phyloP scores from a whole-genome alignment of 2,113 vertebrate species.

The Scophthalmus maximus region DNA sequence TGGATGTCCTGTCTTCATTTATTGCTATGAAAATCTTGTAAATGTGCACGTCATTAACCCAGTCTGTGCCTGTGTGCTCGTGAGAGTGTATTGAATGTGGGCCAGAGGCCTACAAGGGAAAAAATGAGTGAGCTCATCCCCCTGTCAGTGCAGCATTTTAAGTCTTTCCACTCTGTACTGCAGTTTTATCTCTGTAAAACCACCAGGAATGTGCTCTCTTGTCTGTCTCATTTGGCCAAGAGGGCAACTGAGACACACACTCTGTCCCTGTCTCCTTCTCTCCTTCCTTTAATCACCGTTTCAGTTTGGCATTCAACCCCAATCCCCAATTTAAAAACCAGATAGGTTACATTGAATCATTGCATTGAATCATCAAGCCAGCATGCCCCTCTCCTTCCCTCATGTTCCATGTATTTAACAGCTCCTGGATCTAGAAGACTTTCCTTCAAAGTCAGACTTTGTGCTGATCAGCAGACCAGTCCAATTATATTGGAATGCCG shows the following conservation, averaged over 20 bases:
- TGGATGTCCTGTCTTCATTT: constrained; percentile 15
- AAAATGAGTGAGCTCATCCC: constrained; percentile 67
- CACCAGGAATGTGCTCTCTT: constrained; percentile 64
- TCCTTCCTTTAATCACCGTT: background rate
- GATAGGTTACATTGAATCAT: constrained; percentile 27
- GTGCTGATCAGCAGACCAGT: constrained; percentile 58
- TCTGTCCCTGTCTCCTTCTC: constrained; percentile 6
- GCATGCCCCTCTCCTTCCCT: constrained; percentile 7
- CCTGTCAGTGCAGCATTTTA: constrained; percentile 46
- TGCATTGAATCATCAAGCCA: constrained; percentile 33
- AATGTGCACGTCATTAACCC: constrained; percentile 34
- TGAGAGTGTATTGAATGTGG: constrained; percentile 43
- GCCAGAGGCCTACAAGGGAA: constrained; percentile 59
- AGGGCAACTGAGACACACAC: constrained; percentile 16
- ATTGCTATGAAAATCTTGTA: constrained; percentile 39
- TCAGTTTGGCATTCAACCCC: constrained; percentile 4
- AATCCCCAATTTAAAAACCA: constrained; percentile 8
- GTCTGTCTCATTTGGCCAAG: constrained; percentile 39
- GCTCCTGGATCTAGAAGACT: background rate
- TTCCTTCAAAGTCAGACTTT: constrained; percentile 39
- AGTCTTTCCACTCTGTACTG: constrained; percentile 60
- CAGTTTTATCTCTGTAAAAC: constrained; percentile 72
- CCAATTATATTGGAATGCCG: constrained; percentile 70
- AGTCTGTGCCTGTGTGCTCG: constrained; percentile 14
- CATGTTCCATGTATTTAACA: constrained; percentile 32